phyloP scores from a whole-genome alignment of 2,113 vertebrate genomes.

The Bothrops jararaca region DNA sequence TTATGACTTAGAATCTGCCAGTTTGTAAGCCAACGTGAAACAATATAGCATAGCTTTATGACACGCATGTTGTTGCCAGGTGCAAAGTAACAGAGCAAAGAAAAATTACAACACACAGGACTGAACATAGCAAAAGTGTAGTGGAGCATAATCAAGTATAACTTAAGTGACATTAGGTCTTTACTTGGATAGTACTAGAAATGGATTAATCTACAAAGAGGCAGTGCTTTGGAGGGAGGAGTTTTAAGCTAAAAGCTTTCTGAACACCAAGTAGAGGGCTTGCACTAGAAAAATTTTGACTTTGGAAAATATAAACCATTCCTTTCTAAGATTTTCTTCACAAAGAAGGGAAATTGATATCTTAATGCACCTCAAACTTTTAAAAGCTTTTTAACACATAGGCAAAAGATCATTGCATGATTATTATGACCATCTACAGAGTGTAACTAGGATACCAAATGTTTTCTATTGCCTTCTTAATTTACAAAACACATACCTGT shows the following conservation, averaged over 20 bases:
- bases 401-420: background rate
- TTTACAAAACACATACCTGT: background rate
- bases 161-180: background rate
- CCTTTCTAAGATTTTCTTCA: background rate
- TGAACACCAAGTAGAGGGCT: background rate
- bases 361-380: background rate
- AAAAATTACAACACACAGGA: background rate
- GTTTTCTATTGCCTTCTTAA: background rate
- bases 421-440: background rate
- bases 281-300: background rate
- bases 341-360: background rate
- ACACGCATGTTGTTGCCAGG: background rate
- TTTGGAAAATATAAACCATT: background rate
- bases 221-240: background rate
- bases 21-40: background rate
- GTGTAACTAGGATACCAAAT: background rate
- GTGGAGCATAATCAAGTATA: background rate
- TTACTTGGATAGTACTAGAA: background rate
- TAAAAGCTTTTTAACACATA: background rate
- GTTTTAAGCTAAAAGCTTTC: background rate
- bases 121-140: background rate
- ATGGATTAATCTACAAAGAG: background rate
- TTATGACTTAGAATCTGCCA: background rate
- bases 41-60: background rate
- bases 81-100: background rate